Base-by-base conservation (phyloP, 2,888 invertebrate genomes). In the Volucella inflata region DNA sequence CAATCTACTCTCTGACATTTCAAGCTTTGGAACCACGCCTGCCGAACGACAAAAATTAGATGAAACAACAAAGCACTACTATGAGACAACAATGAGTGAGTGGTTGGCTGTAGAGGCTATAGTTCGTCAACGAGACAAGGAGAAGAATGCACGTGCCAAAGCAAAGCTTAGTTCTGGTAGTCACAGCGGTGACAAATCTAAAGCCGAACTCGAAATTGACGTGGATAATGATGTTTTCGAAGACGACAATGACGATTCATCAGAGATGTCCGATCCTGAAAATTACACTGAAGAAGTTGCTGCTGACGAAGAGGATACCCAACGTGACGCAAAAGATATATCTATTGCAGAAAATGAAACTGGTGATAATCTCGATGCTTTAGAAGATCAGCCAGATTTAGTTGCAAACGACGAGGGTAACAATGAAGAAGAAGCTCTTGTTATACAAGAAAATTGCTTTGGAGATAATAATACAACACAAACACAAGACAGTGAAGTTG, bases 101-200 rank as follows among this genome's bases (percentile, higher is more conserved):
- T 98, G 98, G 98, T 91, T 98, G 80, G 97, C 98, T 0, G 97
- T 98, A 0, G 98, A 99, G 90, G 98, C 98, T 0, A 98, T 98
- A 85, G 97, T 98, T 0, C 93, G 95, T 59, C 96, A 97, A 90
- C 92, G 95, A 8, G 97, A 98, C 89, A 95, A 95, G 79, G 97
- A 97, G 90, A 95, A 95, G 48, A 96, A 97, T 85, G 97, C 97
- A 0, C 95, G 95, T 10, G 97, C 97, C 42, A 95, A 97, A 65
- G 97, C 97, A 4, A 95, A 97, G 89, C 93, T 97, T 10, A 96
- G 95, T 67, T 95, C 95, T 16, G 96, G 96, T 89, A 95, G 95
- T 79, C 95, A 91, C 89, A 95, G 91, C 82, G 94, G 94, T 87
- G 88, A 89, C 0, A 89, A 90, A 0, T 89, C 88, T 0, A 93